Evolutionary conservation across 2,113 vertebrate species (phyloP).

Genomic region (Cephalophus harveyi): DNA sequence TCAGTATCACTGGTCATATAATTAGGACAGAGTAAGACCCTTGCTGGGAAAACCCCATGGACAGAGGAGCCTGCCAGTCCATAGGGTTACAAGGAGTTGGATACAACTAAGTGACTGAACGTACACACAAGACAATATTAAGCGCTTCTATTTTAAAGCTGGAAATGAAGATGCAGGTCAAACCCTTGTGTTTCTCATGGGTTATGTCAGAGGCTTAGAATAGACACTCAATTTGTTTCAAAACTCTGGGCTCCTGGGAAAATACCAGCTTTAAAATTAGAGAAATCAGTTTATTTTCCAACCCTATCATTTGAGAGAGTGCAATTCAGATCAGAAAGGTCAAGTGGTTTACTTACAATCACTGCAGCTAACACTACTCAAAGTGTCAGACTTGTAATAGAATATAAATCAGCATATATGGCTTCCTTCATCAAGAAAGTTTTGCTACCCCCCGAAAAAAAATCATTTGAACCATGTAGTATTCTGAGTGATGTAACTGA

Average conservation of each 20-base stretch:
- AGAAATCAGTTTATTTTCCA: not conserved
- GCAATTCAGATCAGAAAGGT: not conserved
- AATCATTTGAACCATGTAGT: not conserved
- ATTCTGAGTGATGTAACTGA: not conserved
- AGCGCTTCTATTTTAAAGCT: not conserved
- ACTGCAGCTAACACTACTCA: not conserved
- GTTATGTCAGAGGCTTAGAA: not conserved
- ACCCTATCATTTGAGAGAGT: not conserved
- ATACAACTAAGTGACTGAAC: not conserved
- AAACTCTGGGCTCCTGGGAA: not conserved
- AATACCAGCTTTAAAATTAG: not conserved
- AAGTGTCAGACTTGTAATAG: not conserved
- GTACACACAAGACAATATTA: not conserved
- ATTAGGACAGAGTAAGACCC: not conserved
- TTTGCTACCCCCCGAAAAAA: not conserved
- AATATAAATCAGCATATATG: not conserved
- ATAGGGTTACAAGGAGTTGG: not conserved
- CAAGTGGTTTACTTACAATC: not conserved
- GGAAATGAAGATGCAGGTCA: not conserved
- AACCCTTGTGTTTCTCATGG: not conserved
- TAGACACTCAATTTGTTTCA: not conserved
- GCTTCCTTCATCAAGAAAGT: not conserved
- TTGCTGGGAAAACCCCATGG: not conserved
- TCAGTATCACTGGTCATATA: not conserved
- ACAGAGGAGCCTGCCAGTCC: not conserved